phyloP scores from a whole-genome alignment of 1,140 invertebrate species.

The Gryllus bimaculatus region DNA sequence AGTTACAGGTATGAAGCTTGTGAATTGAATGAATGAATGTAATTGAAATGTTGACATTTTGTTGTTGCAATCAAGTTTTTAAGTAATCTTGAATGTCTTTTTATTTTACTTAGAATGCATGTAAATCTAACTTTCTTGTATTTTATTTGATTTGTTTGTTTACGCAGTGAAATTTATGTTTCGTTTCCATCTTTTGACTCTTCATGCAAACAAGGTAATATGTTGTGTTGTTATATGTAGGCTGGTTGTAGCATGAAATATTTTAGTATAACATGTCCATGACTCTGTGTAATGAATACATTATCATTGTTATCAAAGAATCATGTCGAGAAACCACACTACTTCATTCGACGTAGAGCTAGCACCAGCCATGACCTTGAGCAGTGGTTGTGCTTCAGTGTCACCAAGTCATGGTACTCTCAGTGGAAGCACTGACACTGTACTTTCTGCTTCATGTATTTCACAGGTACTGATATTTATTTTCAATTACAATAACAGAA shows the following conservation, averaged over 20 bases:
- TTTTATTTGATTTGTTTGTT: conserved; percentile 8
- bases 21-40: neutral
- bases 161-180: neutral
- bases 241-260: neutral
- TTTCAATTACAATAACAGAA: neutral
- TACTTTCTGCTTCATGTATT: neutral
- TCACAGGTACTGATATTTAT: neutral
- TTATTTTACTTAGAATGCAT: neutral
- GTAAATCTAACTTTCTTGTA: neutral
- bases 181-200: conserved; percentile 6
- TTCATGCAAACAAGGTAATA: conserved; percentile 6
- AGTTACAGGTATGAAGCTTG: neutral
- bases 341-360: conserved; percentile 7
- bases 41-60: no score
- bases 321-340: conserved; percentile 13
- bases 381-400: neutral
- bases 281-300: neutral
- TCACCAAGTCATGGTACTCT: neutral
- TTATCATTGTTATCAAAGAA: neutral
- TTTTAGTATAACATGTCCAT: neutral
- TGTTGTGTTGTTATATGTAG: neutral
- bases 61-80: neutral
- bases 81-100: neutral
- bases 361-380: neutral
- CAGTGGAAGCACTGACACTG: neutral